phyloP scores from a whole-genome alignment of 2,797 vertebrate species.

The Lates japonicus region DNA sequence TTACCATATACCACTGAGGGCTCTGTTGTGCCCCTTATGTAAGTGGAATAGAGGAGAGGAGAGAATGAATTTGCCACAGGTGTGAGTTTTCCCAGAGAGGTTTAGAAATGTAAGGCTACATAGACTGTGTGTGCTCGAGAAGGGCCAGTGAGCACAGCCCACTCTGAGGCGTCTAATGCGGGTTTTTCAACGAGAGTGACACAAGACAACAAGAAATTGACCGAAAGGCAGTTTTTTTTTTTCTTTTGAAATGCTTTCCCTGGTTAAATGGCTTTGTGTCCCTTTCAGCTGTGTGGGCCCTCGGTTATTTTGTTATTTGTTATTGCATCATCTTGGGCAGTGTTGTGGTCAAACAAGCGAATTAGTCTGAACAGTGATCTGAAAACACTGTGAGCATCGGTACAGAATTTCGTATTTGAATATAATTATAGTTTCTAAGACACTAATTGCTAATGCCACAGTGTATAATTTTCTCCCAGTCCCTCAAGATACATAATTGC shows the following conservation, averaged over 20 bases:
- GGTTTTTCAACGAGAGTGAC: slow-evolving; percentile 43
- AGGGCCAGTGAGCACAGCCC: slow-evolving; percentile 18
- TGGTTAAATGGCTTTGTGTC: slow-evolving; percentile 49
- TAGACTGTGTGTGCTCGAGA: slow-evolving; percentile 11
- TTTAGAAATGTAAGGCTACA: slow-evolving; percentile 61
- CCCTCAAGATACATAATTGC: neutral
- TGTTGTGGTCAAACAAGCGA: slow-evolving; percentile 5
- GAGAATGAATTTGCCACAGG: slow-evolving; percentile 77
- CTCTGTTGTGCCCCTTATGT: slow-evolving; percentile 68
- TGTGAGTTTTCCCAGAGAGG: slow-evolving; percentile 74
- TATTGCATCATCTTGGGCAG: neutral
- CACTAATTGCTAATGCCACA: neutral
- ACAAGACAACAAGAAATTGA: slow-evolving; percentile 46
- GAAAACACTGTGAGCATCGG: neutral
- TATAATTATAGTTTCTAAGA: neutral
- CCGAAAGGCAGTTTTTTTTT: slow-evolving; percentile 31
- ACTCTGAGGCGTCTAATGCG: slow-evolving; percentile 56
- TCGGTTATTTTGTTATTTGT: slow-evolving; percentile 17
- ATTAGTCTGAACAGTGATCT: neutral
- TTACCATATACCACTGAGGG: slow-evolving; percentile 75
- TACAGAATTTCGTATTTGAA: neutral
- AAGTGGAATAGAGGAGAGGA: slow-evolving; percentile 71
- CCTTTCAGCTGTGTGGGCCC: slow-evolving; percentile 40
- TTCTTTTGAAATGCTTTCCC: slow-evolving; percentile 18
- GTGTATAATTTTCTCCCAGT: neutral